phyloP scores from a whole-genome alignment of 2,113 vertebrate species.

The Pelmatolapia mariae region DNA sequence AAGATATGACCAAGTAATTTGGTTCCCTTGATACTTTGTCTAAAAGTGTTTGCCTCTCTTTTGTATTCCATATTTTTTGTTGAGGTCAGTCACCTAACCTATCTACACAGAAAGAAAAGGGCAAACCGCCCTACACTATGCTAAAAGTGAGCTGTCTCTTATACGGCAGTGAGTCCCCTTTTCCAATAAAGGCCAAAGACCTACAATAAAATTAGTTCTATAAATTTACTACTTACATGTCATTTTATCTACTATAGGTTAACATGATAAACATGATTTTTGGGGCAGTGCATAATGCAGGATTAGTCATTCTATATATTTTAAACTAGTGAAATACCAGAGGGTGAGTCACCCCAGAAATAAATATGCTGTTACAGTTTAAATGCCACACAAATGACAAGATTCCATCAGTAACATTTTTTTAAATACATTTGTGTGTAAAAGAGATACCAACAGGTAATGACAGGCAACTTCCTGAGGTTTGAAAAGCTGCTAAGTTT shows the following conservation, averaged over 20 bases:
- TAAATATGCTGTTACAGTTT: background rate
- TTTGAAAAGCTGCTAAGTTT: background rate
- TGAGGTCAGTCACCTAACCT: background rate
- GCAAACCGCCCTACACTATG: background rate
- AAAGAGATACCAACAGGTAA: background rate
- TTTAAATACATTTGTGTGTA: background rate
- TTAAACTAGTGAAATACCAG: background rate
- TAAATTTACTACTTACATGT: background rate
- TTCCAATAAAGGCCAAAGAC: background rate
- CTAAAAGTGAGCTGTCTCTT: background rate
- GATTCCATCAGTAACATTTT: background rate
- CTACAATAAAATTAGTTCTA: background rate
- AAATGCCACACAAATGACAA: background rate
- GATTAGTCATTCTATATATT: background rate
- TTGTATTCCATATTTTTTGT: background rate
- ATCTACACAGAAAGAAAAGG: background rate
- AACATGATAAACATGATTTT: background rate
- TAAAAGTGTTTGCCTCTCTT: background rate
- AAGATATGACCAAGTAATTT: background rate
- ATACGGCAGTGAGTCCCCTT: background rate
- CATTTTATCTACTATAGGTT: background rate
- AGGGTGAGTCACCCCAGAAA: fast-evolving
- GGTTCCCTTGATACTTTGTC: conserved; percentile 2
- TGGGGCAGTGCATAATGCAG: background rate
- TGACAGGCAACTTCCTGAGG: background rate